These are phyloP conservation scores for Himantopus leucocephalus DNA, from an alignment of 2,113 vertebrate genomes.

Conservation along the genomic window DNA sequence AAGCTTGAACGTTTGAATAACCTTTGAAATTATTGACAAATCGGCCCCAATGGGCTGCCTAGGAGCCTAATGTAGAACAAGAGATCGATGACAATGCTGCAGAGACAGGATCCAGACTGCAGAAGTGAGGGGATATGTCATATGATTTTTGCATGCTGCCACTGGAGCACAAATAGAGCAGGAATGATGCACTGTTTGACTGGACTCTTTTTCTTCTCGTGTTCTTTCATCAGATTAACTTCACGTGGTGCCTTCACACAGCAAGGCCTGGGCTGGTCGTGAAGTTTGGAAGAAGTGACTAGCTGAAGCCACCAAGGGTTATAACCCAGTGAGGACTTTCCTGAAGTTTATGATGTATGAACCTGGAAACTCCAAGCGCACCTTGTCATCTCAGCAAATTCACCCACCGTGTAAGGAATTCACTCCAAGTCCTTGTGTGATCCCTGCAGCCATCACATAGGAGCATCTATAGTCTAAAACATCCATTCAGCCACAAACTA, in stretches of 20 bases:
- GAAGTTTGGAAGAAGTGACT: background rate
- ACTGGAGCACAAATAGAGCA: background rate
- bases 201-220: background rate
- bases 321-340: background rate
- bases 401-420: background rate
- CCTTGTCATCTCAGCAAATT: background rate
- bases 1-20: constrained; percentile 51
- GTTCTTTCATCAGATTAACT: background rate
- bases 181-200: background rate
- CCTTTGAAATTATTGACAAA: constrained; percentile 65
- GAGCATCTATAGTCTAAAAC: background rate
- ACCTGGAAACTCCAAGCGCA: background rate
- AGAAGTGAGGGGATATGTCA: background rate
- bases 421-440: background rate
- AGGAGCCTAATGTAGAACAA: constrained; percentile 16
- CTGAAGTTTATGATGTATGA: background rate
- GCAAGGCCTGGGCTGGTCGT: background rate
- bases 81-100: constrained; percentile 43
- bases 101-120: constrained; percentile 44
- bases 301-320: background rate
- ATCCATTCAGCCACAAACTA: background rate
- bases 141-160: constrained; percentile 8
- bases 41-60: background rate
- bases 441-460: background rate
- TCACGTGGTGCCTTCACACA: background rate